Percentiles rank a stretch among this genome's conserved stretches.
Conservation (phyloP, 2,113 vertebrate genomes). For the Capreolus pygargus region DNA sequence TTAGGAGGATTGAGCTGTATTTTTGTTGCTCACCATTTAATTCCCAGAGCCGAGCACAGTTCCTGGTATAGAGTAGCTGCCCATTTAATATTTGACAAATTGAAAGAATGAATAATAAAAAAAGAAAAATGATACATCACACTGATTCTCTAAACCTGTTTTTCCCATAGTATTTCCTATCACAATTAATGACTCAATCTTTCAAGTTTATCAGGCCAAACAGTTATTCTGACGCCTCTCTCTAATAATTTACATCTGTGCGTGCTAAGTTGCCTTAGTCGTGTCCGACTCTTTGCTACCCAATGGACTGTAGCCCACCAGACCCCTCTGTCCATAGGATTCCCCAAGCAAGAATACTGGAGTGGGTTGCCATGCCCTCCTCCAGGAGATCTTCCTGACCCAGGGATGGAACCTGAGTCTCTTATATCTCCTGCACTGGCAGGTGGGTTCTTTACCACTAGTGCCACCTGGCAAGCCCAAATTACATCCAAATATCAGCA, state of each 20-base stretch:
- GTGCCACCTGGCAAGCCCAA: neutral
- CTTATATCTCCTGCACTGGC: neutral
- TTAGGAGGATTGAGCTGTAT: neutral
- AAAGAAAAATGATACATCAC: neutral
- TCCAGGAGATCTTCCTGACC: neutral
- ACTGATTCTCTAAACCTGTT: neutral
- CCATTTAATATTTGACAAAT: neutral
- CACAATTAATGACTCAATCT: neutral
- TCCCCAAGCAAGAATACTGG: neutral
- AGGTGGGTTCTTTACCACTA: neutral
- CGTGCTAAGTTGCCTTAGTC: neutral
- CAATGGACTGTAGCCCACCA: neutral
- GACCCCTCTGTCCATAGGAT: neutral
- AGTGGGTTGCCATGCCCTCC: neutral
- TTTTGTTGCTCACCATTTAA: neutral
- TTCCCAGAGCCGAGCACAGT: neutral
- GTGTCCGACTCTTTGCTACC: rapidly evolving
- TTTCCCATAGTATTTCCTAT: neutral
- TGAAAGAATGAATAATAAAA: neutral
- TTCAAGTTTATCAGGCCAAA: neutral
- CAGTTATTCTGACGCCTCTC: neutral
- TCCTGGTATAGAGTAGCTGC: neutral
- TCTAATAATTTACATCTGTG: neutral
- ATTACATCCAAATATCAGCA: neutral
- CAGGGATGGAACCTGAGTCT: neutral